Evolutionary conservation across 2,113 vertebrate species (phyloP).

Genomic region (Siniperca knerii): DNA sequence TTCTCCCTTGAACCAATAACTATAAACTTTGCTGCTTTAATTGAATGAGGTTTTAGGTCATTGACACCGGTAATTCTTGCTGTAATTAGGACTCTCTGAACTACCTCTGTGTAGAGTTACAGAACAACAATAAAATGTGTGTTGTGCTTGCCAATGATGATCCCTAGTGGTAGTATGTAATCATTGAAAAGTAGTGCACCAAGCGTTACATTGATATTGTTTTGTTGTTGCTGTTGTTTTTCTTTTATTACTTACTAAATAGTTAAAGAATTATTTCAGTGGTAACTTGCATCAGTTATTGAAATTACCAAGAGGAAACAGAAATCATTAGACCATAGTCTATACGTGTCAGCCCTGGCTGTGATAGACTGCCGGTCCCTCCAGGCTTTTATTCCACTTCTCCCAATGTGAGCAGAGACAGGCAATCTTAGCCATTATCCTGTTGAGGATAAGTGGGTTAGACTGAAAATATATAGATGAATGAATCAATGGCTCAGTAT

Average conservation of each 20-base stretch:
- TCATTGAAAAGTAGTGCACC: neutral
- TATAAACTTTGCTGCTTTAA: neutral
- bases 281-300: neutral
- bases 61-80: neutral
- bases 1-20: neutral
- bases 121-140: neutral
- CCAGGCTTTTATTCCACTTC: neutral
- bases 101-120: neutral
- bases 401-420: neutral
- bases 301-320: neutral
- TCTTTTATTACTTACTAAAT: neutral
- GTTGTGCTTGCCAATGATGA: neutral
- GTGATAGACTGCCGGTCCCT: neutral
- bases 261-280: neutral
- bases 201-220: neutral
- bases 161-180: neutral
- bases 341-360: too few species aligned
- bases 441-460: neutral
- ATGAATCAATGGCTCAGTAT: slow-evolving; percentile 3
- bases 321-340: neutral
- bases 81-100: neutral
- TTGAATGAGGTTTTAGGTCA: neutral
- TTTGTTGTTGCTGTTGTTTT: neutral
- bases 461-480: slow-evolving; percentile 2
- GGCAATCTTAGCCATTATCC: neutral